Conservation (phyloP, 2,113 vertebrate species). For the Pseudonaja textilis region DNA sequence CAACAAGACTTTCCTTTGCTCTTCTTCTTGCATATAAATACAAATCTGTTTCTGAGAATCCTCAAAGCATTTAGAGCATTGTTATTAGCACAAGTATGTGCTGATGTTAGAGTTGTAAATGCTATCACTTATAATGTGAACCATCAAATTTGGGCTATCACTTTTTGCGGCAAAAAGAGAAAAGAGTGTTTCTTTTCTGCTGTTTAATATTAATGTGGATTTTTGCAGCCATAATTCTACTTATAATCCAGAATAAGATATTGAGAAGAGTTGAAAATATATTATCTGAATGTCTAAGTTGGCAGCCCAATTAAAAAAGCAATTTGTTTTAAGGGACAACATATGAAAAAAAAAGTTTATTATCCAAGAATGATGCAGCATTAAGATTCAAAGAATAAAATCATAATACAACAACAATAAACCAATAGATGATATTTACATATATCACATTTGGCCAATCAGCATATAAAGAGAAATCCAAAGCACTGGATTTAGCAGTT, state of each 20-base stretch:
- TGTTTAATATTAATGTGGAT: neutral
- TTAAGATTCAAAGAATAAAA: neutral
- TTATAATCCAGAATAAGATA: neutral
- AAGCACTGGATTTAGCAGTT: conserved; percentile 39
- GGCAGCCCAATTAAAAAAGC: conserved; percentile 12
- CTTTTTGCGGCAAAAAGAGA: neutral
- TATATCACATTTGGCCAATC: neutral
- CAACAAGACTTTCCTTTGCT: neutral
- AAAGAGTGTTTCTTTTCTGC: neutral
- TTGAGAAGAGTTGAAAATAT: neutral
- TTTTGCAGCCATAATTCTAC: neutral
- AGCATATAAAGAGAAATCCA: conserved; percentile 20
- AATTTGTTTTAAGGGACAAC: neutral
- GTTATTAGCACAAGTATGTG: neutral
- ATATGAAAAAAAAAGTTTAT: neutral
- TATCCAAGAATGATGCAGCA: neutral
- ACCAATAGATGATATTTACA: neutral
- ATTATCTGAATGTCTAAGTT: neutral
- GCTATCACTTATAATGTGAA: neutral
- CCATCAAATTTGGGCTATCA: neutral
- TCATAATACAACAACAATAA: neutral
- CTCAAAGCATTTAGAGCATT: neutral
- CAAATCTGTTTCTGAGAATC: neutral
- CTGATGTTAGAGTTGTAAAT: neutral
- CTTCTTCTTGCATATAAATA: neutral